Evolutionary conservation across 2,797 vertebrate genomes (phyloP).

Genomic region (Yasuhikotakia modesta): DNA sequence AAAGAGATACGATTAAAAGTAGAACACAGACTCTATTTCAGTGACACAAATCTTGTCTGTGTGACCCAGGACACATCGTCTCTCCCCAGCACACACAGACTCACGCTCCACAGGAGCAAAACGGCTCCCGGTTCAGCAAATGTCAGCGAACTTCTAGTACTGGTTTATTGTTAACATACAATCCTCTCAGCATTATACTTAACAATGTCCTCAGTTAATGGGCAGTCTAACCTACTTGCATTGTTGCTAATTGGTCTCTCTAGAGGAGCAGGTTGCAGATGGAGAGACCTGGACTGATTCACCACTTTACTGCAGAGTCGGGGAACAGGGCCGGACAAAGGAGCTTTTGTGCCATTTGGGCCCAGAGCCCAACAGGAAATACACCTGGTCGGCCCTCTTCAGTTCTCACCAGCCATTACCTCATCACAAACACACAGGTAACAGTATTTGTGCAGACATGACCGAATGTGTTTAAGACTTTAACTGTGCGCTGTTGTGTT

Average conservation of each 20-base stretch:
- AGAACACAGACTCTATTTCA: conserved; percentile 47
- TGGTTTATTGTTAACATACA: conserved; percentile 81
- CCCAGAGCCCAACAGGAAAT: conserved; percentile 57
- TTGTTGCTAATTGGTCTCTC: conserved; percentile 85
- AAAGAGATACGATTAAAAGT: conserved; percentile 47
- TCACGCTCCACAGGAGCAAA: conserved; percentile 76
- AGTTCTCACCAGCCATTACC: conserved; percentile 55
- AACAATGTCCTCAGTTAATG: conserved; percentile 80
- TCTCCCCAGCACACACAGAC: conserved; percentile 64
- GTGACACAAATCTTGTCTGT: conserved; percentile 41
- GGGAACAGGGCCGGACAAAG: conserved; percentile 54
- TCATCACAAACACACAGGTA: conserved; percentile 46
- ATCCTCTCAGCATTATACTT: conserved; percentile 81
- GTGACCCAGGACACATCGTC: conserved; percentile 59
- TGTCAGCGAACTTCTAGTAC: conserved; percentile 82
- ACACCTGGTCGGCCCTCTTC: conserved; percentile 52
- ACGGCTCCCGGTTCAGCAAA: conserved; percentile 77
- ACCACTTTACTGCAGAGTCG: conserved; percentile 40
- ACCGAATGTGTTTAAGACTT: conserved; percentile 13
- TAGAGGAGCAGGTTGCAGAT: conserved; percentile 66
- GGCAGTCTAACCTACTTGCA: conserved; percentile 84
- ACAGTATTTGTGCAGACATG: not conserved
- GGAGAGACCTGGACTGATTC: conserved; percentile 47
- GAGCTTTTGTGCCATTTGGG: conserved; percentile 50
- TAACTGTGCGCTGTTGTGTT: not conserved